Percentiles rank a stretch among this genome's conserved stretches.
These are phyloP conservation scores for Holothuria glaberrima DNA, from an alignment of 35 echinoderm and acorn worm species.

Conservation along the genomic window DNA sequence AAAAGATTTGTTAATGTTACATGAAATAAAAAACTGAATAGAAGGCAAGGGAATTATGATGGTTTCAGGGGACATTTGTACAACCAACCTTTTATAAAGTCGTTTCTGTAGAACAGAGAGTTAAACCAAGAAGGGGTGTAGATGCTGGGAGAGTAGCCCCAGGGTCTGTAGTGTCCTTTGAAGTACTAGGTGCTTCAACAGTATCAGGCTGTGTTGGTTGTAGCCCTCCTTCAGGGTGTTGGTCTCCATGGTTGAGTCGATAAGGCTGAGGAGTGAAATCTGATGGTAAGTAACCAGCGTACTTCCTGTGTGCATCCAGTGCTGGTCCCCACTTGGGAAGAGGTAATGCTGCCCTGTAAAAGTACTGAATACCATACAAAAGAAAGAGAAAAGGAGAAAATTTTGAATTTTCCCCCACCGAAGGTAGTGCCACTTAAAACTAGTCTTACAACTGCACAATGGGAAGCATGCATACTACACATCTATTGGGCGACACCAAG, in stretches of 20 bases:
- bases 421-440: no score
- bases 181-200: background rate
- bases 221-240: background rate
- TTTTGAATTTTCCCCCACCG: no score
- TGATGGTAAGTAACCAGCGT: slow-evolving; percentile 44
- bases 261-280: slow-evolving; percentile 34
- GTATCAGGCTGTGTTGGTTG: background rate
- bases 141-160: slow-evolving; percentile 53
- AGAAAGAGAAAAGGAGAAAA: background rate
- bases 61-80: no score
- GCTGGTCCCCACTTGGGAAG: slow-evolving; percentile 63
- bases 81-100: slow-evolving; percentile 23
- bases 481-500: no score
- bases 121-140: slow-evolving; percentile 55
- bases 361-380: slow-evolving; percentile 32
- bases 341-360: slow-evolving; percentile 59
- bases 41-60: no score
- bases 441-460: no score
- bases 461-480: no score
- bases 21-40: no score
- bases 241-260: slow-evolving; percentile 1
- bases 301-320: slow-evolving; percentile 30
- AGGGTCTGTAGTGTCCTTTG: background rate
- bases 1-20: no score
- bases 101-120: slow-evolving; percentile 55